These are phyloP conservation scores for Hoplias malabaricus DNA, from an alignment of 2,113 vertebrate species.

Conservation along the genomic window DNA sequence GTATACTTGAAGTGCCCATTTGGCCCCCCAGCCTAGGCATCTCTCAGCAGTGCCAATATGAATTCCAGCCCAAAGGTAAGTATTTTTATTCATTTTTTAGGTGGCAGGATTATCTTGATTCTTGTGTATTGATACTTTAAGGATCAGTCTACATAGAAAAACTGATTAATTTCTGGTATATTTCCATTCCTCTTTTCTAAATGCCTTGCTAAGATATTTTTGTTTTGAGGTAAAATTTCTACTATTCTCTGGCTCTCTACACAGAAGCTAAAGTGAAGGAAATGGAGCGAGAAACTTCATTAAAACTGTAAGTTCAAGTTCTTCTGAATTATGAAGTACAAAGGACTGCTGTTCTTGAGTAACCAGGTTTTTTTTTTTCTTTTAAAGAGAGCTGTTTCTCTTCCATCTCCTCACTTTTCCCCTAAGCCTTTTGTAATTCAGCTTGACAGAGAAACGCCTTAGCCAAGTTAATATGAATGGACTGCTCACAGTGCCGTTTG, in stretches of 20 bases:
- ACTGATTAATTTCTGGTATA: too few relatives aligned
- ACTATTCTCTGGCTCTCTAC: not conserved
- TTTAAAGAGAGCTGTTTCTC: too few relatives aligned
- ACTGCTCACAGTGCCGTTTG: not conserved
- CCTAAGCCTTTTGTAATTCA: not conserved
- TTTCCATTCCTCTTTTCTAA: too few relatives aligned
- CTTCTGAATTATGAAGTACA: not conserved
- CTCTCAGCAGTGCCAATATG: slow-evolving; percentile 85
- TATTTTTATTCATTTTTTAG: not conserved
- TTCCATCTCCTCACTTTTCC: not conserved
- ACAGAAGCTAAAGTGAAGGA: slow-evolving; percentile 10
- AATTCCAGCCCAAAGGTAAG: slow-evolving; percentile 68
- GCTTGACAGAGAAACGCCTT: not conserved
- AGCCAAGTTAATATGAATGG: not conserved
- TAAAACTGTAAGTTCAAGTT: slow-evolving; percentile 5
- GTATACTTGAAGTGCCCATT: slow-evolving; percentile 84
- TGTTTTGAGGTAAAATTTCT: not conserved
- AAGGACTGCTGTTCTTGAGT: not conserved
- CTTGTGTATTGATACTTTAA: too few relatives aligned
- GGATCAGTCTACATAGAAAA: too few relatives aligned
- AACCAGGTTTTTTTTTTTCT: too few relatives aligned
- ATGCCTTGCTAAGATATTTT: not conserved
- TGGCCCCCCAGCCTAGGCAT: slow-evolving; percentile 90
- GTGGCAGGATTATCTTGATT: not conserved
- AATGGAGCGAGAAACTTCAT: not conserved